Percentiles rank a stretch among this genome's conserved stretches.
phyloP scores from a whole-genome alignment of 1,140 invertebrate genomes.

The Trachymyrmex cornetzi region DNA sequence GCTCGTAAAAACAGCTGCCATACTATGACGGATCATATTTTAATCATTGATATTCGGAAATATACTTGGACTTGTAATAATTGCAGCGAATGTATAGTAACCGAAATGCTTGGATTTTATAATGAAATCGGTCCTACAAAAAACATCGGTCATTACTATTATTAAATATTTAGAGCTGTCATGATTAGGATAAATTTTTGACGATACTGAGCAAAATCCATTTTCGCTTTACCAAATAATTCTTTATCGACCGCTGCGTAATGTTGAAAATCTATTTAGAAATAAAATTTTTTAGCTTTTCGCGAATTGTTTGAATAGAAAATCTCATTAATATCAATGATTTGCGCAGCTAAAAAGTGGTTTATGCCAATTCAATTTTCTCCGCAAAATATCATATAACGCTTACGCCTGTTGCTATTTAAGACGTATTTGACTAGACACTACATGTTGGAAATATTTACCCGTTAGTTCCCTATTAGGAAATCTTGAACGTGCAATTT shows the following conservation, averaged over 20 bases:
- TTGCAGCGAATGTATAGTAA: not conserved
- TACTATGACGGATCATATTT: slow-evolving; percentile 12
- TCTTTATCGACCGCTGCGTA: not conserved
- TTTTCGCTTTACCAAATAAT: slow-evolving; percentile 18
- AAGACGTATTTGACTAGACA: slow-evolving; percentile 44
- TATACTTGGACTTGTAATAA: slow-evolving; percentile 33
- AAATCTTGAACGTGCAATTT: slow-evolving; percentile 2
- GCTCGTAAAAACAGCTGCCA: not conserved
- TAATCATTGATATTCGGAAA: slow-evolving; percentile 32
- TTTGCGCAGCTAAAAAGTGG: not conserved
- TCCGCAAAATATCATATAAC: slow-evolving; percentile 31
- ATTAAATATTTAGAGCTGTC: slow-evolving; percentile 32
- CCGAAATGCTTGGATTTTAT: not conserved
- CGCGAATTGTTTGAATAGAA: not conserved
- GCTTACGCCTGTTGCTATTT: slow-evolving; percentile 4
- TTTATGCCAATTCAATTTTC: not conserved
- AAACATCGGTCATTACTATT: slow-evolving; percentile 19
- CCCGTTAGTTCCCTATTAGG: slow-evolving; percentile 3
- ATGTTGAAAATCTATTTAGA: not conserved
- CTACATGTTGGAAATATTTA: slow-evolving; percentile 29
- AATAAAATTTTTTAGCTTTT: not conserved
- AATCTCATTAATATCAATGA: not conserved
- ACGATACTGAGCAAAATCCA: not conserved
- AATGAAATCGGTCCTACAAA: slow-evolving; percentile 1
- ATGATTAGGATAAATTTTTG: slow-evolving; percentile 31